Conservation (phyloP, 2,888 invertebrate genomes). For the Drosophila stalkeri region DNA sequence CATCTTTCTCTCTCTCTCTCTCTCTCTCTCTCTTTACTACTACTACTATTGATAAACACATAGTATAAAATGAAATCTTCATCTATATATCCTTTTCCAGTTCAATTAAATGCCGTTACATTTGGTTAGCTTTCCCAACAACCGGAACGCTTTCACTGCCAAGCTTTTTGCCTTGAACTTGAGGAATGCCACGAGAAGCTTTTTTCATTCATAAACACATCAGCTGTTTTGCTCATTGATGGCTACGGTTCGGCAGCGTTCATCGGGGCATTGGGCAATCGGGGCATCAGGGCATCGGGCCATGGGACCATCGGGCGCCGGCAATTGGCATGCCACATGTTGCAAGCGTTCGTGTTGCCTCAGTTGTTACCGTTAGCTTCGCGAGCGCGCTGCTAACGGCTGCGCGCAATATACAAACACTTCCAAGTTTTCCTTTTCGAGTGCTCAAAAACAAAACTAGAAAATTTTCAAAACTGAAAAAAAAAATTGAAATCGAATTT, state of each 20-base stretch:
- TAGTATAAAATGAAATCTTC: not conserved
- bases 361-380: slow-evolving; percentile 74
- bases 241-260: slow-evolving; percentile 5
- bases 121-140: not conserved
- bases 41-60: not conserved
- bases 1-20: not conserved
- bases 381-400: slow-evolving; percentile 60
- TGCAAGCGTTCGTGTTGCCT: slow-evolving; percentile 59
- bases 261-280: slow-evolving; percentile 7
- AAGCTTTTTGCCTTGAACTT: slow-evolving; percentile 66
- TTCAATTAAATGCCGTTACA: slow-evolving; percentile 5
- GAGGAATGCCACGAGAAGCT: slow-evolving; percentile 27
- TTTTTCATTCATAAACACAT: slow-evolving; percentile 64
- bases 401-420: slow-evolving; percentile 34
- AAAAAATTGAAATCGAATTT: not conserved
- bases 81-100: not conserved
- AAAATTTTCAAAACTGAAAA: not conserved
- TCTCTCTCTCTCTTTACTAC: not conserved
- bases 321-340: slow-evolving; percentile 62
- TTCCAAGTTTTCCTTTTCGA: not conserved
- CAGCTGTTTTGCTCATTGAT: slow-evolving; percentile 45
- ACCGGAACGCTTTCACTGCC: slow-evolving; percentile 5
- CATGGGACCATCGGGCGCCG: slow-evolving; percentile 21
- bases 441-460: not conserved
- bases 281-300: slow-evolving; percentile 9